These are phyloP conservation scores for Nephrotoma appendiculata DNA, from an alignment of 2,888 invertebrate genomes.

Conservation along the genomic window DNA sequence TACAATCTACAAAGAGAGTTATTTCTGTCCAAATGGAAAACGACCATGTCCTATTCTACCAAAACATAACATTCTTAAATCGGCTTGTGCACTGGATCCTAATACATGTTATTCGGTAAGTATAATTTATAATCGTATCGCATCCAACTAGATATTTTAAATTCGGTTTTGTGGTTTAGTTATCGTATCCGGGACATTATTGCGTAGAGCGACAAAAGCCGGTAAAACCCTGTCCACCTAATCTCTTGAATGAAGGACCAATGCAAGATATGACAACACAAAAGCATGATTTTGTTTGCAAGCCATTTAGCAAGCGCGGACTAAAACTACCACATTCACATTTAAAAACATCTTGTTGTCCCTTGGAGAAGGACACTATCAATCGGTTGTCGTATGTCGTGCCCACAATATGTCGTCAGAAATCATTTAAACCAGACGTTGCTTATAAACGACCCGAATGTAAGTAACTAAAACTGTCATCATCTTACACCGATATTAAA, in stretches of 20 bases:
- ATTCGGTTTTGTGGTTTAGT: conserved; percentile 20
- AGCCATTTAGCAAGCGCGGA: conserved; percentile 33
- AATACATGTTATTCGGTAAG: not conserved
- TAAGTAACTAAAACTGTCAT: not conserved
- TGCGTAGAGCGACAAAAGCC: conserved; percentile 37
- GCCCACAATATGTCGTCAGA: not conserved
- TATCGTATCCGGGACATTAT: conserved; percentile 42
- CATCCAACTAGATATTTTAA: not conserved
- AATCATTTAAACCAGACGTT: conserved; percentile 8
- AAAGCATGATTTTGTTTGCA: conserved; percentile 55
- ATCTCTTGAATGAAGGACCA: conserved; percentile 47
- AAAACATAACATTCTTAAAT: not conserved
- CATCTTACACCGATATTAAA: not conserved
- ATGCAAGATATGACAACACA: conserved; percentile 59
- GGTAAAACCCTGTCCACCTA: conserved; percentile 46
- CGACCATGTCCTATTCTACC: not conserved
- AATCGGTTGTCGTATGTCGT: conserved; percentile 18
- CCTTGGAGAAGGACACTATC: conserved; percentile 26
- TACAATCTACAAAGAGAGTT: conserved; percentile 3
- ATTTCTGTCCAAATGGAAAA: not conserved
- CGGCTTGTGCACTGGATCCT: conserved; percentile 16
- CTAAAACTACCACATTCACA: conserved; percentile 21
- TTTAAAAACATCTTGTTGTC: conserved; percentile 21
- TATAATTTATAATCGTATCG: not conserved
- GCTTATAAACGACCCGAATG: conserved; percentile 3